These are phyloP conservation scores for Endotricha flammealis DNA, from an alignment of 2,888 invertebrate species.

Conservation along the genomic window DNA sequence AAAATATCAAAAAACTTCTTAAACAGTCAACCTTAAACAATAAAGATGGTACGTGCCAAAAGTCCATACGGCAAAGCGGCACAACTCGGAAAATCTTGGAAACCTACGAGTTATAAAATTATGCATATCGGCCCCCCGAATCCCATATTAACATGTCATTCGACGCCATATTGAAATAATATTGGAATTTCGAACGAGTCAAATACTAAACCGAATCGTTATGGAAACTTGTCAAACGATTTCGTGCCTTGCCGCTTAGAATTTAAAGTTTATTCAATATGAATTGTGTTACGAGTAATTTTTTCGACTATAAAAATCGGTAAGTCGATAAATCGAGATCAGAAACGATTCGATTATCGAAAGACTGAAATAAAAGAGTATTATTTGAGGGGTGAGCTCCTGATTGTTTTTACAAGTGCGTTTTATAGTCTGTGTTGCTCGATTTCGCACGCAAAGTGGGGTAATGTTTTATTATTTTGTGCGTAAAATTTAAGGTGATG, in stretches of 20 bases:
- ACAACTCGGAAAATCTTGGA: conserved; percentile 21
- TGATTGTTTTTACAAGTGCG: conserved; percentile 33
- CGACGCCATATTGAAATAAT: conserved; percentile 69
- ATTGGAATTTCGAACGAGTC: conserved; percentile 57
- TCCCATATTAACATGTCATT: conserved; percentile 74
- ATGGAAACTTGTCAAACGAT: conserved; percentile 17
- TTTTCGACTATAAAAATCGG: conserved; percentile 36
- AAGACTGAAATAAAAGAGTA: conserved; percentile 41
- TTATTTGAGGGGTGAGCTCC: conserved; percentile 19
- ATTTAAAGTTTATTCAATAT: conserved; percentile 9
- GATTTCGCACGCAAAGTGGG: conserved; percentile 1
- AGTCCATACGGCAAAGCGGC: conserved; percentile 4
- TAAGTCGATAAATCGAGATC: conserved; percentile 40
- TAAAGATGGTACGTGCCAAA: conserved; percentile 4
- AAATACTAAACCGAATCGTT: conserved; percentile 6
- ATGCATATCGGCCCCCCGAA: conserved; percentile 63
- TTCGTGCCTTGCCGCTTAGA: conserved; percentile 20
- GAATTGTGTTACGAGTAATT: conserved; percentile 26
- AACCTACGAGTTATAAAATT: conserved; percentile 56
- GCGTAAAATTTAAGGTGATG: no score
- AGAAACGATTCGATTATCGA: conserved; percentile 52
- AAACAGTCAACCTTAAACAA: no score
- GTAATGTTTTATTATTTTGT: conserved; percentile 10
- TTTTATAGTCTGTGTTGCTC: conserved; percentile 25
- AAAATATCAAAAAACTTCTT: no score